Conservation (phyloP, 2,797 vertebrate species). For the Scyliorhinus canicula region DNA sequence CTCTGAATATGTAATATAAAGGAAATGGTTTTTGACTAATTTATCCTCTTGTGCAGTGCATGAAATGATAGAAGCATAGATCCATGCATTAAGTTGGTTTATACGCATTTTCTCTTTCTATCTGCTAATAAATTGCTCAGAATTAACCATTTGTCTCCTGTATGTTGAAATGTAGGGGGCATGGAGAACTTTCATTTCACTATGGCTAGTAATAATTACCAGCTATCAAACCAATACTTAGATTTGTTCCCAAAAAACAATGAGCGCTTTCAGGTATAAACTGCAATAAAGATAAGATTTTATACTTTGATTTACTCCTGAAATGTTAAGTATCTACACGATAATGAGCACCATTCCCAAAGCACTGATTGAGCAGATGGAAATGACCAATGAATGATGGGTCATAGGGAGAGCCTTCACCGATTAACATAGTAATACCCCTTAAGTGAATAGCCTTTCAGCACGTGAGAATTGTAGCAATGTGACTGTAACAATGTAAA, state of each 20-base stretch:
- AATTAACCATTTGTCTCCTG: background rate
- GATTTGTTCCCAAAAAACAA: background rate
- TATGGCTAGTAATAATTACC: background rate
- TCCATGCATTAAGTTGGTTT: constrained; percentile 8
- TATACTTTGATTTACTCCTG: background rate
- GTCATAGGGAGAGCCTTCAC: background rate
- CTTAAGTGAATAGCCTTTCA: background rate
- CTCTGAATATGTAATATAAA: constrained; percentile 6
- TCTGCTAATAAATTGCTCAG: background rate
- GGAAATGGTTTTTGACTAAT: constrained; percentile 20
- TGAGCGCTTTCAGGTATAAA: background rate
- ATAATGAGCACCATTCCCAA: background rate
- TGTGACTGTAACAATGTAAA: background rate
- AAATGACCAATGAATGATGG: background rate
- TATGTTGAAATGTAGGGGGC: background rate
- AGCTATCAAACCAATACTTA: background rate
- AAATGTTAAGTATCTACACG: background rate
- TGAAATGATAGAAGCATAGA: background rate
- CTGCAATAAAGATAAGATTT: background rate
- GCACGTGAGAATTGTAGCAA: background rate
- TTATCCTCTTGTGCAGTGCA: constrained; percentile 27
- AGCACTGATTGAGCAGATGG: background rate
- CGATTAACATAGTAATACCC: background rate
- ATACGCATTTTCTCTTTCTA: background rate
- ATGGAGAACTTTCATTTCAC: background rate